These are phyloP conservation scores for Varecia variegata DNA, from an alignment of 2,797 vertebrate genomes.

Conservation along the genomic window DNA sequence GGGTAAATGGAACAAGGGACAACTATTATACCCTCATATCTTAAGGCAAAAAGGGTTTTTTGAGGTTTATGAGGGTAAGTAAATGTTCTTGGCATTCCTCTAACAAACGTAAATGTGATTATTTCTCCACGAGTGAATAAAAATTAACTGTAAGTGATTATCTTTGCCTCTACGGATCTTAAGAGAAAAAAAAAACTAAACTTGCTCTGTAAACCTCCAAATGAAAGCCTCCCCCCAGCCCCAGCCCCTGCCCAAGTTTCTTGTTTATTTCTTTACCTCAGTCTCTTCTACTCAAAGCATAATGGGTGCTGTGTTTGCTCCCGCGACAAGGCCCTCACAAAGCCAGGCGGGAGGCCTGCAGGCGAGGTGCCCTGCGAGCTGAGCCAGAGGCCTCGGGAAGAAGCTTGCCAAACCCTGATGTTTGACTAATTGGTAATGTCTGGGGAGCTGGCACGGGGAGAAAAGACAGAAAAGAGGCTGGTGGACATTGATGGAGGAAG, in stretches of 20 bases:
- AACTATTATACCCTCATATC: not conserved
- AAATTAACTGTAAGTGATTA: conserved; percentile 22
- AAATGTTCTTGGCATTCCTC: not conserved
- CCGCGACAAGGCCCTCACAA: not conserved
- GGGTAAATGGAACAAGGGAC: not conserved
- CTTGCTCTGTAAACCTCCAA: not conserved
- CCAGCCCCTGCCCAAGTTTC: not conserved
- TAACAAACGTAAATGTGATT: conserved; percentile 21
- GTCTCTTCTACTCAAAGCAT: not conserved
- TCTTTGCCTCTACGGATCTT: not conserved
- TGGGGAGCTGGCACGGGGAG: conserved; percentile 43
- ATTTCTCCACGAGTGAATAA: conserved; percentile 19
- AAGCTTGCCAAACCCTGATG: conserved; percentile 56
- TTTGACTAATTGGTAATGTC: conserved; percentile 64
- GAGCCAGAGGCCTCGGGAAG: conserved; percentile 6
- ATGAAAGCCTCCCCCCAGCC: not conserved
- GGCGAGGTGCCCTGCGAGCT: not conserved
- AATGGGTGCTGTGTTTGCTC: not conserved
- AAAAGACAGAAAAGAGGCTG: conserved; percentile 11
- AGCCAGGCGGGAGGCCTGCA: not conserved
- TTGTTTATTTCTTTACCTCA: not conserved
- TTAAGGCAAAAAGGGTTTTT: not conserved
- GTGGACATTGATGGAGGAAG: conserved; percentile 35
- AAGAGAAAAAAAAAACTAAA: not conserved
- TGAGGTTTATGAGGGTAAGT: not conserved